Evolutionary conservation across 2,888 invertebrate genomes (phyloP), one percentile per base, ranked within the genome.

Genomic region (Eupithecia centaureata): DNA sequence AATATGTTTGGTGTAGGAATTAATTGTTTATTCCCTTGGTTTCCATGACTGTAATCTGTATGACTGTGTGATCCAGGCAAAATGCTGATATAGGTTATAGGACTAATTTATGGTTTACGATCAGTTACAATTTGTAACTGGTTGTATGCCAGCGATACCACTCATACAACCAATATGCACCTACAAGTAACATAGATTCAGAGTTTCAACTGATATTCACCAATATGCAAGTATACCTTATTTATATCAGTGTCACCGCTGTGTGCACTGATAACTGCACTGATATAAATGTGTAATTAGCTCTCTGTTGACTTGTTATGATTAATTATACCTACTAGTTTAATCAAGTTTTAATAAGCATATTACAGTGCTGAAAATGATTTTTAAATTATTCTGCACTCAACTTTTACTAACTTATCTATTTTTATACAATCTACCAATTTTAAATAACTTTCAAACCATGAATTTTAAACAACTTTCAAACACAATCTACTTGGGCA

Each of bases 231-330:
- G 25, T 51, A 42, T 42, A 15, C 54, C 22, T 2, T 28, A 27
- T 5, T 1, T 52, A 30, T 18, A 18, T 15, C 5, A 32, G 57
- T 32, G 54, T 57, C 57, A 57, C 12, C 32, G 28, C 63, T 51
- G 56, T 27, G 42, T 61, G 35, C 59, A 60, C 63, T 70, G 73
- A 73, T 75, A 73, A 62, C 54, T 61, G 61, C 15, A 27, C 57
- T 59, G 70, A 70, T 72, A 73, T 65, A 65, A 61, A 30, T 67
- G 56, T 66, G 68, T 73, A 75, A 76, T 75, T 74, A 73, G 67
- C 71, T 68, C 61, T 64, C 63, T 67, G 65, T 72, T 71, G 65
- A 70, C 66, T 69, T 59, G 64, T 71, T 63, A 62, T 28, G 58
- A 73, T 73, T 70, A 69, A 67, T 72, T 32, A 57, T 57, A 68